Base-by-base conservation (phyloP, 1,140 invertebrate species). In the Chymomyza costata region DNA sequence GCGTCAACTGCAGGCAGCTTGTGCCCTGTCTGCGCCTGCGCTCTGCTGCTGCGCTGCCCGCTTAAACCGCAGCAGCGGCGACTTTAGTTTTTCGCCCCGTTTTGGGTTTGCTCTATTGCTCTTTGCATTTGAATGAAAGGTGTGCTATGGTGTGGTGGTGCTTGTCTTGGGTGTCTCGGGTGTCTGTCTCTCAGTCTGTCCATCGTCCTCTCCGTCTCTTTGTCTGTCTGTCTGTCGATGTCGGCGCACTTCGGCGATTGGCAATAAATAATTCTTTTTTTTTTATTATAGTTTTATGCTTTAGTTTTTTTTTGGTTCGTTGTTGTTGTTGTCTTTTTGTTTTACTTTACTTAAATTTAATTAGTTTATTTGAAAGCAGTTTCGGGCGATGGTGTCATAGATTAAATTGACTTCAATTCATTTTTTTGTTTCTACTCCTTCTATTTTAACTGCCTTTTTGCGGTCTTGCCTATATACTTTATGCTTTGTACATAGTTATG, bases 301-400 rank as follows among this genome's bases (percentile, higher is more conserved):
- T 30, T 25, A 11, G n/a, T n/a, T n/a, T n/a, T 41, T 31, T 47
- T 53, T 13, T 56, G 49, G 35, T 38, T 64, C 35, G 14, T 46
- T 17, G 21, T 51, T 6, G 44, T 18, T 48, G 52, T 44, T 45
- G 25, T 21, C 30, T 53, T 41, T 52, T 60, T 25, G 21, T 8
- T 25, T 25, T 65, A 65, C 61, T 76, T 76, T 76, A 58, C 65
- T 62, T 76, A 74, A 76, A 76, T 76, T 76, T 76, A 76, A 76
- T 76, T 76, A 76, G 70, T 78, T 76, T 76, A 78, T 76, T 76
- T 76, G 70, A 76, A 76, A 76, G 71, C 71, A 74, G 70, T 74
- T 74, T 59, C 54, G 70, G 66, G 70, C 70, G 70, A 76, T 74
- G 70, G 70, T 74, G 68, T 73, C 68, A 74, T 76, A 74, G 70